Evolutionary conservation across 1,140 invertebrate genomes (phyloP).

Genomic region (Papilio glaucus): DNA sequence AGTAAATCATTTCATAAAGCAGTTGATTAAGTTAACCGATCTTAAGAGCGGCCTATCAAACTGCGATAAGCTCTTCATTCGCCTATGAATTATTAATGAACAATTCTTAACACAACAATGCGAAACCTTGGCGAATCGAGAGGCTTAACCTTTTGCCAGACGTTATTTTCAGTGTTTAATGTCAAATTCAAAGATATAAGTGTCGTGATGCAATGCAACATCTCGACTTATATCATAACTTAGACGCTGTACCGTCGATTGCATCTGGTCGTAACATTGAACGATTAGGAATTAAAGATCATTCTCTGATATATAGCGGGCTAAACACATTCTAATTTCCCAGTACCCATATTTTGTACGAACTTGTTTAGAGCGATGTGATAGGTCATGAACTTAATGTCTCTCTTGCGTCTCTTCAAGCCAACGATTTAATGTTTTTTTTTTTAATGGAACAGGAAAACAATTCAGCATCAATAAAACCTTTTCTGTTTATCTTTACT

Average conservation of each 20-base stretch:
- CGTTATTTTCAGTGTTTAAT: slow-evolving; percentile 32
- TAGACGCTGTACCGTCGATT: neutral
- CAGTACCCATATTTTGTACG: too few relatives aligned
- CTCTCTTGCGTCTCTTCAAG: too few relatives aligned
- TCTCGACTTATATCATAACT: neutral
- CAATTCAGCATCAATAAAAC: too few relatives aligned
- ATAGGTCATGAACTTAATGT: too few relatives aligned
- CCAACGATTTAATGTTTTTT: too few relatives aligned
- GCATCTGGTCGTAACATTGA: too few relatives aligned
- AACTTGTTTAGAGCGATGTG: too few relatives aligned
- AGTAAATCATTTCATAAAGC: neutral
- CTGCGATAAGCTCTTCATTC: neutral
- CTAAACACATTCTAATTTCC: too few relatives aligned
- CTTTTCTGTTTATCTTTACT: too few relatives aligned
- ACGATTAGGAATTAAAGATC: too few relatives aligned
- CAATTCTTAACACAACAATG: slow-evolving; percentile 28
- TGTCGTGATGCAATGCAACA: slow-evolving; percentile 18
- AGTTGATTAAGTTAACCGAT: neutral
- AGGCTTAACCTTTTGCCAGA: slow-evolving; percentile 24
- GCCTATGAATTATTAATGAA: neutral
- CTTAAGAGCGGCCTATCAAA: neutral
- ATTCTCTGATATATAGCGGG: too few relatives aligned
- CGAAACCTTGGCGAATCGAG: slow-evolving; percentile 29
- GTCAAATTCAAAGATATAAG: slow-evolving; percentile 27
- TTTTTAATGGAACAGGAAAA: too few relatives aligned